Evolutionary conservation across 2,113 vertebrate genomes (phyloP).

Genomic region (Perognathus longimembris): DNA sequence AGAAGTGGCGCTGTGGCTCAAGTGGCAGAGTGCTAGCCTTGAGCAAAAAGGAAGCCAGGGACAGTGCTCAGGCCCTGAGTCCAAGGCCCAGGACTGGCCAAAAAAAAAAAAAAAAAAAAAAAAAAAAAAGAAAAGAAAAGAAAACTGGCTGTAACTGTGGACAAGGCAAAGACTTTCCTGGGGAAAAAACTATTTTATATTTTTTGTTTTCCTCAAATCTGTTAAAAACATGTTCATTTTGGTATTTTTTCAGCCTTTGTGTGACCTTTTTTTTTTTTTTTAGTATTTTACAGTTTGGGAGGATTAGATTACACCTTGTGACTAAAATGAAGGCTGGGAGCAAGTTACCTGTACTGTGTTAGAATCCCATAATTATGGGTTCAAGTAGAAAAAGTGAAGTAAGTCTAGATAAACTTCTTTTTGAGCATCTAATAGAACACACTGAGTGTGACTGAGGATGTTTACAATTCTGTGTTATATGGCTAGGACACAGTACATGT

Average conservation of each 20-base stretch:
- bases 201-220: constrained; percentile 63
- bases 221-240: constrained; percentile 72
- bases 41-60: too few relatives aligned
- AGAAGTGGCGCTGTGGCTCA: too few relatives aligned
- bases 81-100: too few relatives aligned
- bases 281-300: constrained; percentile 29
- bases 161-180: constrained; percentile 43
- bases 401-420: constrained; percentile 56
- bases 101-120: too few relatives aligned
- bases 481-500: neutral
- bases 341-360: neutral
- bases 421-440: constrained; percentile 55
- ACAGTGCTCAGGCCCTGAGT: too few relatives aligned
- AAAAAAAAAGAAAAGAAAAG: too few relatives aligned
- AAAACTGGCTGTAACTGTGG: constrained; percentile 2
- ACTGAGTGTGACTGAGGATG: neutral
- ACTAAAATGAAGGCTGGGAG: constrained; percentile 54
- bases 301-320: constrained; percentile 76
- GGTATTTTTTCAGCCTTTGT: constrained; percentile 49
- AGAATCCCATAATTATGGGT: constrained; percentile 67
- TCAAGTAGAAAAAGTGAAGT: constrained; percentile 65
- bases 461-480: neutral
- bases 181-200: constrained; percentile 60
- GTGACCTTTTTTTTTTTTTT: constrained; percentile 30
- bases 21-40: too few relatives aligned